Conservation (phyloP, 2,888 invertebrate species). For the Phaedon cochleariae region DNA sequence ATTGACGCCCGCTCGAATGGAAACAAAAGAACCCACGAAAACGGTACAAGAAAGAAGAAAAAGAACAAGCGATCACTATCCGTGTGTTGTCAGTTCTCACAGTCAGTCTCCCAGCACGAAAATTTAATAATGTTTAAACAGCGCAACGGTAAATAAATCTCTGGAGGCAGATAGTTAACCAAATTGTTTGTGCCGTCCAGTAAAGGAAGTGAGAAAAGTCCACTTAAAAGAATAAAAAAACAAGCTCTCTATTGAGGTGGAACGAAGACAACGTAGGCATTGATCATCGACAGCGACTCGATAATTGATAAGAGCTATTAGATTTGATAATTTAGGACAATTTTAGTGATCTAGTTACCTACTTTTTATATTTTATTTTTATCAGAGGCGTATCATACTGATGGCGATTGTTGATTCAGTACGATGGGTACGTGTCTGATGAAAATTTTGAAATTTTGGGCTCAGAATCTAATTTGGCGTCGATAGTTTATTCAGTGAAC, state of each 20-base stretch:
- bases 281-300: background rate
- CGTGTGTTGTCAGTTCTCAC: constrained; percentile 7
- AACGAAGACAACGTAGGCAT: background rate
- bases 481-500: too few species aligned
- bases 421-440: too few species aligned
- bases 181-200: constrained; percentile 2
- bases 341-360: background rate
- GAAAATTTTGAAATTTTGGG: too few species aligned
- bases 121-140: constrained; percentile 11
- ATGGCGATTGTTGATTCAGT: too few species aligned
- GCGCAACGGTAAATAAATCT: constrained; percentile 13
- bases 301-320: background rate
- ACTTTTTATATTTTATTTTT: too few species aligned
- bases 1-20: too few species aligned
- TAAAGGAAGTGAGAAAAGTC: constrained; percentile 16
- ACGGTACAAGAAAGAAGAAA: too few species aligned
- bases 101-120: background rate
- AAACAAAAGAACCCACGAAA: too few species aligned
- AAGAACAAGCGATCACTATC: background rate
- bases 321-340: background rate
- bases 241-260: background rate
- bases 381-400: too few species aligned
- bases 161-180: background rate
- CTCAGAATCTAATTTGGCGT: too few species aligned
- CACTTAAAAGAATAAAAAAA: background rate